phyloP scores from a whole-genome alignment of 2,113 vertebrate species.

The Triplophysa tibetana region DNA sequence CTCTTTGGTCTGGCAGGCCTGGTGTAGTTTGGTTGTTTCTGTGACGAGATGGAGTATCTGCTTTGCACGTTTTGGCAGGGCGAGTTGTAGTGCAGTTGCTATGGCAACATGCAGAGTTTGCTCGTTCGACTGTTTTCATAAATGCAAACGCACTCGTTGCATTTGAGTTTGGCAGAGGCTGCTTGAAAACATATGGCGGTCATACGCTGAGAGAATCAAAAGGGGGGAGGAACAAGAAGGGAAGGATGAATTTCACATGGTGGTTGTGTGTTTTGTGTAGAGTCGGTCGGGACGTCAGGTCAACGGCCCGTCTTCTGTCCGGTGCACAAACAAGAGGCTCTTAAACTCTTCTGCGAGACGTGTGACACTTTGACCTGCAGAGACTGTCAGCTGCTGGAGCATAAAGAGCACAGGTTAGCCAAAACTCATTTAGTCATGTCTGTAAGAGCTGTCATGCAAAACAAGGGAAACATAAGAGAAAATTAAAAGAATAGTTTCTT shows the following conservation, averaged over 20 bases:
- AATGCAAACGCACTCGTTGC: constrained; percentile 17
- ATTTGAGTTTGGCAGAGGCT: constrained; percentile 15
- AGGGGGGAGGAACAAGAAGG: background rate
- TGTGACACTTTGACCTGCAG: constrained; percentile 97
- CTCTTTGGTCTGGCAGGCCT: background rate
- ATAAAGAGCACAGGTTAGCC: constrained; percentile 96
- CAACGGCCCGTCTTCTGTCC: constrained; percentile 97
- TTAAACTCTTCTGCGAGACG: constrained; percentile 98
- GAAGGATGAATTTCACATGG: background rate
- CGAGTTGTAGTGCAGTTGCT: constrained; percentile 37
- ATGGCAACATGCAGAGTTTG: constrained; percentile 52
- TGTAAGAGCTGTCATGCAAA: background rate
- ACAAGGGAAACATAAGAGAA: too few relatives aligned
- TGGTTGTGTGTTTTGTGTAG: constrained; percentile 66
- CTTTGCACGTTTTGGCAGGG: background rate
- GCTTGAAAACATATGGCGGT: constrained; percentile 41
- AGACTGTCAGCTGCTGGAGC: constrained; percentile 96
- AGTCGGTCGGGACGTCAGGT: constrained; percentile 86
- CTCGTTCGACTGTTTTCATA: constrained; percentile 30
- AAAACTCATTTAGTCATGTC: background rate
- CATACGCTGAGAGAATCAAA: constrained; percentile 4
- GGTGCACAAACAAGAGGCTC: constrained; percentile 94
- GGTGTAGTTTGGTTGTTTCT: background rate
- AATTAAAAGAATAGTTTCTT: too few relatives aligned
- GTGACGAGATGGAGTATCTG: background rate